A percentile compares a stretch with the other conserved stretches of the same genome.
These are phyloP conservation scores for Pycnomerus fuliginosus DNA, from an alignment of 2,888 invertebrate genomes.

Conservation along the genomic window DNA sequence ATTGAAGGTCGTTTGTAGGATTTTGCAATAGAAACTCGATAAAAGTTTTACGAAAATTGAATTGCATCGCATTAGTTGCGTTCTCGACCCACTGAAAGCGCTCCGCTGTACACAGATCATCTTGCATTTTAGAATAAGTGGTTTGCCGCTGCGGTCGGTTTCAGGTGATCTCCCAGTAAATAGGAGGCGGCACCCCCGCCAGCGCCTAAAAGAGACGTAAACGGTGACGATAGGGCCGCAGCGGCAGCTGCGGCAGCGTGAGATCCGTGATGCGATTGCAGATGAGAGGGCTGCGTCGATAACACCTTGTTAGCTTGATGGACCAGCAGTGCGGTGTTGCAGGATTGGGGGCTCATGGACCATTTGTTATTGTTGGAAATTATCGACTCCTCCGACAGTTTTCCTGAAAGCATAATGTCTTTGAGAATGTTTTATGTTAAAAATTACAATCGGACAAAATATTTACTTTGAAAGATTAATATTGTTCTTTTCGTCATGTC, in stretches of 20 bases:
- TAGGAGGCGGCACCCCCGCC: constrained; percentile 60
- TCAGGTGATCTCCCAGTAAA: constrained; percentile 63
- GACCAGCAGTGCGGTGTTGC: constrained; percentile 53
- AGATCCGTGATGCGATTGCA: constrained; percentile 49
- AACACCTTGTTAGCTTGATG: constrained; percentile 54
- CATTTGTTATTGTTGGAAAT: constrained; percentile 55
- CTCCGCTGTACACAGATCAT: no score
- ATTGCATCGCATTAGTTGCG: no score
- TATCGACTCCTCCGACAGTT: constrained; percentile 50
- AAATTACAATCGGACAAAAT: no score
- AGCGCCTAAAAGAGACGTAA: constrained; percentile 59
- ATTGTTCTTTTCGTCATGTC: no score
- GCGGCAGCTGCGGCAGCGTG: constrained; percentile 64
- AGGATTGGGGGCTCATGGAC: constrained; percentile 53
- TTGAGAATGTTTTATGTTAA: no score
- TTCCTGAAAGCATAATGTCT: constrained; percentile 52
- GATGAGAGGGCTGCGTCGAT: constrained; percentile 51
- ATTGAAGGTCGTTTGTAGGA: no score
- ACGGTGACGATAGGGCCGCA: constrained; percentile 62
- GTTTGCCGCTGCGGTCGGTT: constrained; percentile 61
- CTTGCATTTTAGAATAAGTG: constrained; percentile 64
- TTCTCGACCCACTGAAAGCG: no score
- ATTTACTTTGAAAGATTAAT: no score
- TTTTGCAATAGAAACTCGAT: no score
- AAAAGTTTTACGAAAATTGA: no score